These are phyloP conservation scores for Sycophila texana DNA, from an alignment of 2,888 invertebrate genomes.

Conservation along the genomic window DNA sequence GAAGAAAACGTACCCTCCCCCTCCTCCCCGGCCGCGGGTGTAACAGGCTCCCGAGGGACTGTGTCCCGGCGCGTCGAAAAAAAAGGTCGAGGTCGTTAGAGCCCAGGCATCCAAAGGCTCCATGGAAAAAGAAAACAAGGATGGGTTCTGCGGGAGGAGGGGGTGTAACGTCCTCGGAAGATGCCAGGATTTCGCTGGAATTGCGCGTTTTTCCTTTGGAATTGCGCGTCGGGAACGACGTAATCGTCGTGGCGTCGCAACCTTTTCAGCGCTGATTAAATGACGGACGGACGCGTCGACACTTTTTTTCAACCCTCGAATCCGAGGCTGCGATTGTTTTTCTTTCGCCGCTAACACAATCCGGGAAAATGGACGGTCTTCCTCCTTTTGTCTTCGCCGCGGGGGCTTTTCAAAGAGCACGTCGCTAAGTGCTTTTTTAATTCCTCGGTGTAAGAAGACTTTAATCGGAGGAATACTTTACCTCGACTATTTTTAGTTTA, in stretches of 20 bases:
- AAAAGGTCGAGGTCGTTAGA: too few relatives aligned
- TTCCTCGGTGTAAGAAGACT: not conserved
- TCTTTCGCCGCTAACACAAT: slow-evolving; percentile 19
- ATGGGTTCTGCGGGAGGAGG: too few relatives aligned
- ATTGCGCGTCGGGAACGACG: not conserved
- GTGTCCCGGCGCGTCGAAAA: too few relatives aligned
- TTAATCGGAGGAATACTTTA: too few relatives aligned
- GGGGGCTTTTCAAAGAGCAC: not conserved
- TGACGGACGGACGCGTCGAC: not conserved
- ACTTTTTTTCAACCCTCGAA: not conserved
- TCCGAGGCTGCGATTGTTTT: not conserved
- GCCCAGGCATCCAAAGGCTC: not conserved
- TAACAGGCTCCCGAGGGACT: too few relatives aligned
- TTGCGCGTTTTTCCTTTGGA: too few relatives aligned
- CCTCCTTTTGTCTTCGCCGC: not conserved
- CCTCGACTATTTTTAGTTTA: too few relatives aligned
- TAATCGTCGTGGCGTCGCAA: not conserved
- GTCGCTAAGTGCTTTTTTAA: slow-evolving; percentile 20
- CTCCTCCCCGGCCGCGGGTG: too few relatives aligned
- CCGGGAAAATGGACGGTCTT: slow-evolving; percentile 21
- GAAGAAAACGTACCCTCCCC: too few relatives aligned
- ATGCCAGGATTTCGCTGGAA: too few relatives aligned
- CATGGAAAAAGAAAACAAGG: not conserved
- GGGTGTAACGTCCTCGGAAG: too few relatives aligned
- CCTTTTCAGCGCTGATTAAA: slow-evolving; percentile 47